Percentiles rank a stretch among this genome's conserved stretches.
Conservation (phyloP, 1,140 invertebrate genomes). For the Mycetomoellerius zeteki region DNA sequence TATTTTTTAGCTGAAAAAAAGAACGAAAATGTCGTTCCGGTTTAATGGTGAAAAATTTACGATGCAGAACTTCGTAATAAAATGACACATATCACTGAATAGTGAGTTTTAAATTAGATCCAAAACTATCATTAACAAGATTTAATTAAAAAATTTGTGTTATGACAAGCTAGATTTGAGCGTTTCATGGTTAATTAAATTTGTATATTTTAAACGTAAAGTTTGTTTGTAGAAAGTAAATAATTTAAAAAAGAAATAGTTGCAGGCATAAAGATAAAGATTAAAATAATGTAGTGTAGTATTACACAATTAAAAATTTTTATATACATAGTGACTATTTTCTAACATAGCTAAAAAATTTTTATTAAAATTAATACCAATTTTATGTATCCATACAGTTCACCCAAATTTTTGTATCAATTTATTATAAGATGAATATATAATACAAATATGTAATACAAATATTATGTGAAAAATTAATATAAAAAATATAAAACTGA, state of each 20-base stretch:
- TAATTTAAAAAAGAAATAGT: background rate
- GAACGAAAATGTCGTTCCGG: background rate
- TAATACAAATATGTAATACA: no score
- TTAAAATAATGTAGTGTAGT: background rate
- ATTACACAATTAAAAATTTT: background rate
- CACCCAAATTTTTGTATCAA: no score
- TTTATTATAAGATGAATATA: no score
- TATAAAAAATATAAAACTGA: no score
- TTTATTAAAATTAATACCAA: no score
- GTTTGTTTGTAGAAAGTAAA: background rate
- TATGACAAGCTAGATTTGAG: background rate
- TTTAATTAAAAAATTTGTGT: background rate
- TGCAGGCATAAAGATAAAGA: no score
- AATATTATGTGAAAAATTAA: no score
- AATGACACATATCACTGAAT: constrained; percentile 9
- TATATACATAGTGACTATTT: no score
- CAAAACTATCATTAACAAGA: constrained; percentile 14
- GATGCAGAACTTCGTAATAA: constrained; percentile 5
- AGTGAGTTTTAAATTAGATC: constrained; percentile 15
- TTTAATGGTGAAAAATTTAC: background rate
- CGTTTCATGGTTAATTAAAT: background rate
- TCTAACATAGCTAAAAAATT: no score
- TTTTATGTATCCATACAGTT: no score
- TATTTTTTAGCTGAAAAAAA: constrained; percentile 23
- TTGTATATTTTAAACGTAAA: background rate